Base-by-base conservation (phyloP, 2,797 vertebrate species). In the Sebastes baramenuke region DNA sequence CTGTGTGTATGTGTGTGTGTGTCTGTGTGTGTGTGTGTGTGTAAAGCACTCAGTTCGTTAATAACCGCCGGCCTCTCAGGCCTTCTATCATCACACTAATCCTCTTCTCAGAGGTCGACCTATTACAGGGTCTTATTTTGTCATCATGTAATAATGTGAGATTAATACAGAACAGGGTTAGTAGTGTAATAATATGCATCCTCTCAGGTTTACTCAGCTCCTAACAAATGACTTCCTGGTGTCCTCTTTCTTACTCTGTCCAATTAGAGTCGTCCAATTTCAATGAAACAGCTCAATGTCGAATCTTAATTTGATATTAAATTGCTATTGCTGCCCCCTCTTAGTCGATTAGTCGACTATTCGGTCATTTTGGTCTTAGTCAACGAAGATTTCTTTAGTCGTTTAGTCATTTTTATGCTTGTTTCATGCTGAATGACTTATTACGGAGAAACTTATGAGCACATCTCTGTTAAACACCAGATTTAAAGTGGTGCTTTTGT, bases 91-190 rank as follows among this genome's bases (percentile, higher is more conserved):
- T 64, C 11, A 65, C 64, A 75, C 78, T 85, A 79, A 88, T 90
- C 88, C 85, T 75, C 75, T 5, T 56, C 68, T 87, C 78, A 82
- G 70, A 86, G 76, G 85, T 88, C 59, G 38, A 14, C n/a, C 64
- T 74, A 76, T 87, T 85, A 72, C 54, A 72, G 55, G 61, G 10
- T 84, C 61, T 83, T 61, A 67, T 62, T 69, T 25, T 76, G 70
- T 70, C 77, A 42, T 49, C 1, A 60, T 83, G 74, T 80, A 62
- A 67, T 81, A 42, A 74, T 27, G 79, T 75, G 73, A 68, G 62
- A 72, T 85, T 36, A 82, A 61, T 34, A 8, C 65, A 29, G 66
- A 81, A 13, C 38, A 16, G 67, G 12, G 13, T 60, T 18, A 22
- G 14, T 16, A 1, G 8, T 79, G 73, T 68, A 46, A 27, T 68